Evolutionary conservation across 2,888 invertebrate genomes (phyloP).

Genomic region (Scrobipalpa costella): DNA sequence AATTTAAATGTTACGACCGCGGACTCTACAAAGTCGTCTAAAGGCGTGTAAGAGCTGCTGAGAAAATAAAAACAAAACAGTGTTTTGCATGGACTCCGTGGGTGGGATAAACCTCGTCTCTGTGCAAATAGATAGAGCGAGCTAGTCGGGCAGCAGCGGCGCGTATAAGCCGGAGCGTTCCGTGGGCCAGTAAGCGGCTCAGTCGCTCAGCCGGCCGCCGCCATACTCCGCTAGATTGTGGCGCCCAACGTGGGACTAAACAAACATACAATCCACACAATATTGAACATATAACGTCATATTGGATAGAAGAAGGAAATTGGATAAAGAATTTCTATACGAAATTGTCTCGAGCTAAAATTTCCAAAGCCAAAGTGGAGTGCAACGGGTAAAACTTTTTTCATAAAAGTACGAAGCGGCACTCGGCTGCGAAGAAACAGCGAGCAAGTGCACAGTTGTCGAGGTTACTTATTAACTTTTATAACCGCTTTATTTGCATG

Average conservation of each 20-base stretch:
- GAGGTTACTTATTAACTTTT: constrained; percentile 73
- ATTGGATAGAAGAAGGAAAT: constrained; percentile 5
- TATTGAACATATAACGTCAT: constrained; percentile 11
- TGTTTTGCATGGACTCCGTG: constrained; percentile 27
- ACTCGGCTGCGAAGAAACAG: constrained; percentile 62
- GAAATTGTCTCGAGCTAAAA: constrained; percentile 50
- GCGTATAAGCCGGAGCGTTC: constrained; percentile 49
- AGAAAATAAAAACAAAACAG: constrained; percentile 15
- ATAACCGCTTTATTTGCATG: constrained; percentile 58
- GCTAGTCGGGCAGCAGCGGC: constrained; percentile 41
- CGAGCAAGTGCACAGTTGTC: constrained; percentile 68
- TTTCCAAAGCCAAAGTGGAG: constrained; percentile 55
- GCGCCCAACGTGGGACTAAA: constrained; percentile 26
- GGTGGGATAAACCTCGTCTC: constrained; percentile 40
- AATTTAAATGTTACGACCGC: neutral
- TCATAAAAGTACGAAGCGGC: constrained; percentile 73
- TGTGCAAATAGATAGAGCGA: constrained; percentile 63
- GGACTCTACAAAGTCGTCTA: neutral
- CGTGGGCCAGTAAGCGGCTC: constrained; percentile 63
- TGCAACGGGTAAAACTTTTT: constrained; percentile 73
- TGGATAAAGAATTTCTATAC: constrained; percentile 17
- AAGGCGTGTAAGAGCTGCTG: neutral
- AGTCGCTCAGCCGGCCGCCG: constrained; percentile 33
- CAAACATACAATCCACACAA: constrained; percentile 16
- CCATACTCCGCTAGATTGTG: constrained; percentile 22